Conservation (phyloP, 2,113 vertebrate genomes). For the Myrmecobius fasciatus region DNA sequence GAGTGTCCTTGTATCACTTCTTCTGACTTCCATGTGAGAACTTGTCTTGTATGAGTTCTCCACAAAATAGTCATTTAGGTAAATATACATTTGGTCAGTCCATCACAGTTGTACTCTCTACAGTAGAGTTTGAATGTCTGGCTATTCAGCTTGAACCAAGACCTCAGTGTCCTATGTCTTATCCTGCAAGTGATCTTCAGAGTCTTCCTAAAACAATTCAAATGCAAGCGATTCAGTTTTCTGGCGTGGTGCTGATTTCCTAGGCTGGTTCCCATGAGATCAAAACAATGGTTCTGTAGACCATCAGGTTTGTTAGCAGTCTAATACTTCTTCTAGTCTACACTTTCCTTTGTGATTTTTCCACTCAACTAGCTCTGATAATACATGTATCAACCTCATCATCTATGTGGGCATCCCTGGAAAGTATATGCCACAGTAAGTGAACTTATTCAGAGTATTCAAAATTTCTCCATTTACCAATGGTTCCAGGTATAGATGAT, state of each 20-base stretch:
- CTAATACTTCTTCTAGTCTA: background rate
- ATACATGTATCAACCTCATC: background rate
- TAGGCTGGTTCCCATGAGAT: background rate
- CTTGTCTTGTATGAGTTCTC: background rate
- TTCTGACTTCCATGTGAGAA: background rate
- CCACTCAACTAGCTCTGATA: background rate
- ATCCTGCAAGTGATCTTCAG: background rate
- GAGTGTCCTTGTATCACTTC: background rate
- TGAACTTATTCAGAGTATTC: background rate
- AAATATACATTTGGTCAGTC: background rate
- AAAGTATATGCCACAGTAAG: background rate
- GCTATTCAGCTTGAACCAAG: background rate
- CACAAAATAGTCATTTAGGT: background rate
- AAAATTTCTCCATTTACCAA: background rate
- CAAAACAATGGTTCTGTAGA: background rate
- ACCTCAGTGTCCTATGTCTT: background rate
- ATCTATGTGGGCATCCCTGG: background rate
- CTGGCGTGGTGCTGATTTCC: background rate
- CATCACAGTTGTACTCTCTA: background rate
- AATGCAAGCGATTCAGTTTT: background rate
- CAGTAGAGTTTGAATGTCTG: background rate
- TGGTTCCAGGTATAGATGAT: background rate
- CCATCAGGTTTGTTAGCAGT: background rate
- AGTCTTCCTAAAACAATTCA: background rate
- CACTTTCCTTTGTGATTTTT: background rate